Evolutionary conservation across 2,113 vertebrate species (phyloP).

Genomic region (Oriolus oriolus): DNA sequence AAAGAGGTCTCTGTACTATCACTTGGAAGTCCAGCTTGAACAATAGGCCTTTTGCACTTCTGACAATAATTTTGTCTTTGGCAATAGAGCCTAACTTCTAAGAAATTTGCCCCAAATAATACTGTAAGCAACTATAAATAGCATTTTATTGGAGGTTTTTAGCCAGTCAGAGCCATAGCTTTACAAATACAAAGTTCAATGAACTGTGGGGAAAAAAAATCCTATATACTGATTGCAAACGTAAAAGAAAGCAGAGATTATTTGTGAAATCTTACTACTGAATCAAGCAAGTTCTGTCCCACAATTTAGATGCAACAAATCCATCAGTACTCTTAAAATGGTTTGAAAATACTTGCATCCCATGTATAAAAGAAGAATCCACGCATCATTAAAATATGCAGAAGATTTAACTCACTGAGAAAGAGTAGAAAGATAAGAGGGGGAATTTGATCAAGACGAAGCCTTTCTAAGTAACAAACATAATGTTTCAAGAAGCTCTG

Average conservation of each 20-base stretch:
- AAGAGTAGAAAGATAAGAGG: not conserved
- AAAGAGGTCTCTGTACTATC: not conserved
- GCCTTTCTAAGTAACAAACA: not conserved
- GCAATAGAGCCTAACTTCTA: not conserved
- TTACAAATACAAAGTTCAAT: not conserved
- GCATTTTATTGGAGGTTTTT: not conserved
- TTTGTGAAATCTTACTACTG: not conserved
- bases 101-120: not conserved
- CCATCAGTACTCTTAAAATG: not conserved
- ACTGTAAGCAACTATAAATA: not conserved
- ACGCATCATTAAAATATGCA: not conserved
- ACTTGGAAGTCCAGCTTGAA: not conserved
- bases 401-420: not conserved
- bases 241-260: not conserved
- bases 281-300: not conserved
- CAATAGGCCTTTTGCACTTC: not conserved
- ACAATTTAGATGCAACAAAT: not conserved
- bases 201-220: not conserved
- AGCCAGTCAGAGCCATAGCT: not conserved
- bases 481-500: not conserved
- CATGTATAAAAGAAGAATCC: not conserved
- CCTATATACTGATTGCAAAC: not conserved
- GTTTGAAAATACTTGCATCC: not conserved
- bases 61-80: not conserved
- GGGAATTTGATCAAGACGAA: not conserved